A percentile compares a stretch with the other conserved stretches of the same genome.
Evolutionary conservation across 2,888 invertebrate species (phyloP).

Genomic region (Automeris io): DNA sequence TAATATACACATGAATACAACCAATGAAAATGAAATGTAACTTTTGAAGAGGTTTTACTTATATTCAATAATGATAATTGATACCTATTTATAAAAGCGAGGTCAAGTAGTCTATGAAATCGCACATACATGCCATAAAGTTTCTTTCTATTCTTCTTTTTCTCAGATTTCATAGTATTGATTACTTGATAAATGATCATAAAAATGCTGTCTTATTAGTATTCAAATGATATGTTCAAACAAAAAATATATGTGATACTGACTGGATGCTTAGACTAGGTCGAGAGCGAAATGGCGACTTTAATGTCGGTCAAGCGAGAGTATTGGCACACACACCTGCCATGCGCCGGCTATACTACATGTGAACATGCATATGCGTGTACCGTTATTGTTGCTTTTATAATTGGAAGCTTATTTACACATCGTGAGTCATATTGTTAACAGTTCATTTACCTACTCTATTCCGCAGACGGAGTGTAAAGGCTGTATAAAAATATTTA

Average conservation of each 20-base stretch:
- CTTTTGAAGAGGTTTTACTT: neutral
- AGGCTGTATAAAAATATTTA: too few relatives aligned
- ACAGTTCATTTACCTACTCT: neutral
- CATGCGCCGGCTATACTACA: constrained; percentile 36
- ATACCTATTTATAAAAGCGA: constrained; percentile 32
- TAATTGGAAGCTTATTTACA: constrained; percentile 20
- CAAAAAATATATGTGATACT: constrained; percentile 56
- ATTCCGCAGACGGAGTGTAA: too few relatives aligned
- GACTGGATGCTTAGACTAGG: constrained; percentile 35
- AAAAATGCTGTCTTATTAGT: constrained; percentile 55
- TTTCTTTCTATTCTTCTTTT: too few relatives aligned
- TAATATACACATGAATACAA: too few relatives aligned
- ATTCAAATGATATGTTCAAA: constrained; percentile 53
- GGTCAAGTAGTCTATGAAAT: constrained; percentile 51
- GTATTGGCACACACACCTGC: constrained; percentile 50
- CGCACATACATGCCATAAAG: constrained; percentile 40
- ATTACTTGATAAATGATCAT: constrained; percentile 48
- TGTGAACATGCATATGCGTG: constrained; percentile 30
- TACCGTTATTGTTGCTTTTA: constrained; percentile 50
- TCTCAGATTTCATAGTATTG: constrained; percentile 54
- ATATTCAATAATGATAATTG: neutral
- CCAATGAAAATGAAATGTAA: too few relatives aligned
- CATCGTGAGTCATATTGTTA: constrained; percentile 19
- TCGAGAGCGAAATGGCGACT: constrained; percentile 9
- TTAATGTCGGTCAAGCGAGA: constrained; percentile 50